Evolutionary conservation across 2,888 invertebrate species (phyloP), one percentile per base, ranked within the genome.

Genomic region (Mystacides longicornis): DNA sequence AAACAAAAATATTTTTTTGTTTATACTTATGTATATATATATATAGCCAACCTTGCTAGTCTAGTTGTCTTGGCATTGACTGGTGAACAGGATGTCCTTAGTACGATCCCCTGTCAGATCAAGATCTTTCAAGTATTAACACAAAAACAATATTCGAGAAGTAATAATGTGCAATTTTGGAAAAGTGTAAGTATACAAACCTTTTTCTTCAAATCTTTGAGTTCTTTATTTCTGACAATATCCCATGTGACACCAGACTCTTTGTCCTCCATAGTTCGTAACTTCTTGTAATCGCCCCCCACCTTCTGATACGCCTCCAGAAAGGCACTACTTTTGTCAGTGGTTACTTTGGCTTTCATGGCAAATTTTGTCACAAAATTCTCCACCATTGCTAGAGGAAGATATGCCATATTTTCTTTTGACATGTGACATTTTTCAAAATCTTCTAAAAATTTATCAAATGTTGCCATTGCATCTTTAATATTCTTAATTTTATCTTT

Each of bases 401-500:
- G 65, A 67, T 89, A 89, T 0, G 84, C 73, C 61, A 85, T 81
- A 69, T 88, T 88, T 63, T 85, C 82, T 60, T 80, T 81, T 27
- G 83, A 80, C 56, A 82, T 70, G 63, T 85, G 83, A 62, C 81
- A 74, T 0, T 78, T 77, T 62, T 87, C 87, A 66, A 85, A 89
- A 60, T 86, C 85, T 55, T 86, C 85, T 0, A 89, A 71, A 71
- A 87, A 89, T 62, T 83, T 79, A 65, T 89, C 87, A 62, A 89
- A 82, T 7, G 83, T 72, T 22, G 80, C 69, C 50, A 89, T 78
- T 0, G 87, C 87, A 61, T 86, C 86, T 61, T 85, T 85, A 58
- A 89, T 86, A 64, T 87, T 85, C 55, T 81, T 77, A 4, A 88
- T 72, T 65, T 89, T 89, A 16, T 84, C 83, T 64, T 87, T 85